Percentiles rank a stretch among this genome's conserved stretches.
phyloP scores from a whole-genome alignment of 2,888 invertebrate species.

The Thecocarcelia acutangulata region DNA sequence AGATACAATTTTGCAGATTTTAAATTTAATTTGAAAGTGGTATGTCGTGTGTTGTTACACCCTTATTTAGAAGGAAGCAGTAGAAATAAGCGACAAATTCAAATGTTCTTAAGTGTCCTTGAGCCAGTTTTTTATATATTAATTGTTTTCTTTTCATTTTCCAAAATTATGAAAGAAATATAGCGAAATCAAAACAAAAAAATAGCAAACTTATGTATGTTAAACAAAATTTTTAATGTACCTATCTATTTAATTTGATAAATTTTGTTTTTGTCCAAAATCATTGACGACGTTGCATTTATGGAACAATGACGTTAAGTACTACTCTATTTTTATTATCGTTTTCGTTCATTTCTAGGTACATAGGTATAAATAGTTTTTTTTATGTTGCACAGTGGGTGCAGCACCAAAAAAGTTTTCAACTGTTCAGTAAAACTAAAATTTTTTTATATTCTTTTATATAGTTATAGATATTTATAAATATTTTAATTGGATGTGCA shows the following conservation, averaged over 20 bases:
- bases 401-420: too few relatives aligned
- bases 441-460: too few relatives aligned
- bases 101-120: slow-evolving; percentile 58
- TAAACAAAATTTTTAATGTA: neutral
- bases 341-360: neutral
- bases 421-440: too few relatives aligned
- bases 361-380: too few relatives aligned
- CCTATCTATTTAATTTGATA: too few relatives aligned
- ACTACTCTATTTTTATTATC: neutral
- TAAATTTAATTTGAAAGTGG: neutral
- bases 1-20: neutral
- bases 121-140: slow-evolving; percentile 54
- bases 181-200: neutral
- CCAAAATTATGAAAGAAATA: slow-evolving; percentile 32
- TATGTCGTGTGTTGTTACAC: neutral
- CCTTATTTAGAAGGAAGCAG: slow-evolving; percentile 20
- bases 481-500: too few relatives aligned
- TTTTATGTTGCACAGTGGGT: too few relatives aligned
- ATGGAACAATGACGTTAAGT: too few relatives aligned
- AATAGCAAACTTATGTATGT: neutral
- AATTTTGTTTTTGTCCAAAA: too few relatives aligned
- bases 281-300: too few relatives aligned
- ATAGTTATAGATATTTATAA: too few relatives aligned
- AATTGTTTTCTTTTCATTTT: slow-evolving; percentile 45
- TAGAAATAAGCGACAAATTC: slow-evolving; percentile 19